Evolutionary conservation across 2,888 invertebrate species (phyloP).

Genomic region (Perizoma affinitatum): DNA sequence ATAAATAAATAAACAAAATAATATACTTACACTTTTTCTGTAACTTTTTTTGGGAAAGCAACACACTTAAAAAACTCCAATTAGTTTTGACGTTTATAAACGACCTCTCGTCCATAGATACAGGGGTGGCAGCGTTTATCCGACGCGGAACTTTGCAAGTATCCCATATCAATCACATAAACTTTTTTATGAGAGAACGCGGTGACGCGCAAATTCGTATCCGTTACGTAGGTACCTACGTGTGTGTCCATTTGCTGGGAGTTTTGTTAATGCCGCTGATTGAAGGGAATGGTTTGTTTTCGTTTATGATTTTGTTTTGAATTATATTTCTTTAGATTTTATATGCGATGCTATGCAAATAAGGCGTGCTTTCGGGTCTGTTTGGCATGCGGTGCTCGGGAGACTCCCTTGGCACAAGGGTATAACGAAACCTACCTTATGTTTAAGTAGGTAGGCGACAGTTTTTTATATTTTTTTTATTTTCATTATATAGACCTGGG

Average conservation of each 20-base stretch:
- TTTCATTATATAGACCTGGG: too few relatives aligned
- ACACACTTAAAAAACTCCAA: constrained; percentile 19
- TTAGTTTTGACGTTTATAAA: constrained; percentile 23
- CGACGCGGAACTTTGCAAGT: constrained; percentile 13
- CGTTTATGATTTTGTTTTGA: too few relatives aligned
- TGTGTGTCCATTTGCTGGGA: constrained; percentile 3
- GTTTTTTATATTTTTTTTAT: too few relatives aligned
- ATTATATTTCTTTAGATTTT: too few relatives aligned
- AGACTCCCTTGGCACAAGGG: too few relatives aligned
- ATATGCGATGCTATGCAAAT: too few relatives aligned
- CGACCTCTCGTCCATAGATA: constrained; percentile 10
- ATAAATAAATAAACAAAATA: too few relatives aligned
- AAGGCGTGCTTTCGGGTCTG: too few relatives aligned
- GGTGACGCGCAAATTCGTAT: constrained; percentile 25
- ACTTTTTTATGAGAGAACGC: constrained; percentile 27
- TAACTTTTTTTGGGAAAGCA: constrained; percentile 3
- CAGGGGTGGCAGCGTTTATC: background rate
- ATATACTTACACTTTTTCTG: too few relatives aligned
- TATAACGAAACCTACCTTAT: too few relatives aligned
- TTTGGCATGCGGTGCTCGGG: too few relatives aligned
- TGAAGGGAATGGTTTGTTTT: background rate
- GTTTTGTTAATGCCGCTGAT: background rate
- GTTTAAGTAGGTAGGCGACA: too few relatives aligned
- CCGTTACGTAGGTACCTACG: constrained; percentile 20
- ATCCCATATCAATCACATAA: constrained; percentile 38